Evolutionary conservation across 2,888 invertebrate species (phyloP), one percentile per base, ranked within the genome.

Genomic region (Podotricha telesiphe): DNA sequence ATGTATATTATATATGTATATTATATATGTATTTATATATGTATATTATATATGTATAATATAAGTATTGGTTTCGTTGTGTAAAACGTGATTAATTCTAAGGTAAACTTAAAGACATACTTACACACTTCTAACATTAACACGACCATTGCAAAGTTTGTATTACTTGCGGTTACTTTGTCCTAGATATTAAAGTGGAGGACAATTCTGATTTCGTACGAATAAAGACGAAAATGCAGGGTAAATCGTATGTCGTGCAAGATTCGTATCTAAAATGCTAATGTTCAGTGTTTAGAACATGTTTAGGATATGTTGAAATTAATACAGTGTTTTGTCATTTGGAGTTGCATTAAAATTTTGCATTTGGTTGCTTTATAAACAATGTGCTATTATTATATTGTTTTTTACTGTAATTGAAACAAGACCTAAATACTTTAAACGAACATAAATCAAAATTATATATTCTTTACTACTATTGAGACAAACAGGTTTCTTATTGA

Each of bases 221-320:
- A 45, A 53, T 50, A 40, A 69, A 55, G 55, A 55, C 55, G 45
- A 72, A 71, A 70, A 71, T 62, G 59, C 45, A 45, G 68, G 62
- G 22, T 68, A 58, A 69, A 42, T 65, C 45, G 63, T 67, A 55
- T 61, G 69, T 74, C 73, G 75, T 76, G 72, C 65, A 45, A 71
- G 71, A 73, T 75, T 64, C 37, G 40, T 64, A 67, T 69, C 67
- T 70, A 19, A 48, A 62, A 62, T 50, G 37, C 47, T 62, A 50
- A 50, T 63, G 56, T 56, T 48, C 40, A 48, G 48, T 50, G 53
- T 58, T 58, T 53, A 34, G 48, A 47, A 65, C 62, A 68, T 66
- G 71, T 67, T 69, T 73, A 65, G 68, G 68, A 68, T 65, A 68
- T 65, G 61, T 37, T 48, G 68, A 40, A 68, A 63, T 56, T n/a